phyloP scores from a whole-genome alignment of 2,888 invertebrate genomes.

The Nomada ruficornis region DNA sequence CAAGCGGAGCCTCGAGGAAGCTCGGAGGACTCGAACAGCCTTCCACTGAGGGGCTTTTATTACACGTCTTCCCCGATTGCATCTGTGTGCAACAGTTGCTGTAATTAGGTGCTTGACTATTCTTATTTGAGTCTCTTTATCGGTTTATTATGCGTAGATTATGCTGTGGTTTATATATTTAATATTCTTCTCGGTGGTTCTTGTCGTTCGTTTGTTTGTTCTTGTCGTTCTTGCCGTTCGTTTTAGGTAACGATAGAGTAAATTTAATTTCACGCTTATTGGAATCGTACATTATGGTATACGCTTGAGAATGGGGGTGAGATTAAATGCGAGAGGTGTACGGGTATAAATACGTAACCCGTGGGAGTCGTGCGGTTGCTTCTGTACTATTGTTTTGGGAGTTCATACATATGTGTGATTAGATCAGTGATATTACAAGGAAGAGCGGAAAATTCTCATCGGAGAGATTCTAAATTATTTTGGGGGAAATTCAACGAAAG shows the following conservation, averaged over 20 bases:
- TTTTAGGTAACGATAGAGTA: neutral
- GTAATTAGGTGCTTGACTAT: constrained; percentile 37
- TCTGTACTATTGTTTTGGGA: neutral
- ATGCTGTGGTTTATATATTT: neutral
- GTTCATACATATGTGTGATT: neutral
- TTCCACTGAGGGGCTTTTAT: constrained; percentile 43
- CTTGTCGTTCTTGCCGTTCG: neutral
- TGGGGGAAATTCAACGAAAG: no score
- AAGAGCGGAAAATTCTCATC: neutral
- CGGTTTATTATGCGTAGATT: constrained; percentile 29
- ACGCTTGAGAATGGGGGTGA: neutral
- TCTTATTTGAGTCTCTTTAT: constrained; percentile 31
- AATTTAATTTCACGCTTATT: constrained; percentile 6
- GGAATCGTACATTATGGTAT: neutral
- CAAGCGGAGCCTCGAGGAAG: constrained; percentile 49
- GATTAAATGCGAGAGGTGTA: neutral
- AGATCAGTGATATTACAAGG: neutral
- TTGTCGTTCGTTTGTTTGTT: neutral
- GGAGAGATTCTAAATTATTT: neutral
- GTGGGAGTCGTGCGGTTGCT: neutral
- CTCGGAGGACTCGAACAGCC: constrained; percentile 47
- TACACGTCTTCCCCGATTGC: constrained; percentile 33
- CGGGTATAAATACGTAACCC: no score
- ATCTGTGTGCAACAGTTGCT: constrained; percentile 34
- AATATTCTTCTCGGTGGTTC: neutral